Evolutionary conservation across 2,113 vertebrate genomes (phyloP).

Genomic region (Miniopterus natalensis): DNA sequence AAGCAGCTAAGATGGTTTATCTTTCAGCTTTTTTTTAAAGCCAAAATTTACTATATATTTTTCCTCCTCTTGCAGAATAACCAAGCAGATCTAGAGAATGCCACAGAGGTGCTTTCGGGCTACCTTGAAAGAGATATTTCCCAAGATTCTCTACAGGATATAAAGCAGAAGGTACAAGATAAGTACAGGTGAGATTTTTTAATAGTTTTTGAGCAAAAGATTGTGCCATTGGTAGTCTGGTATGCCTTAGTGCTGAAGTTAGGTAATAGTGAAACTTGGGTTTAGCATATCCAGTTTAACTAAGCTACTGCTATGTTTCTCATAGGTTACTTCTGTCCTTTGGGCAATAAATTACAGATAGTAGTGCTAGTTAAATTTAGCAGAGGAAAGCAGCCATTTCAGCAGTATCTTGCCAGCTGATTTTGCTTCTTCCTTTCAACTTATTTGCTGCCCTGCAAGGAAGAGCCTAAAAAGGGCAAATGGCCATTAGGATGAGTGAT

Average conservation of each 20-base stretch:
- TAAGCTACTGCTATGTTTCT: constrained; percentile 7
- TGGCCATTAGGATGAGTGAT: background rate
- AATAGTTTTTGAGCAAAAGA: background rate
- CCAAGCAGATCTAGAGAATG: constrained; percentile 99
- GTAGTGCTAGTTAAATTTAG: background rate
- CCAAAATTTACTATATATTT: background rate
- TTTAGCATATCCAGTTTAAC: background rate
- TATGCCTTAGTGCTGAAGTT: background rate
- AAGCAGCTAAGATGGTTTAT: background rate
- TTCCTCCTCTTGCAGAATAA: constrained; percentile 93
- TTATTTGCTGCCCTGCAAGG: constrained; percentile 4
- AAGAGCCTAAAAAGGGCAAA: background rate
- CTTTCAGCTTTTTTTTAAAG: constrained; percentile 34
- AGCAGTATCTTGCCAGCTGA: background rate
- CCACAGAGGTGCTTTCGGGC: constrained; percentile 99
- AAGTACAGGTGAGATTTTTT: constrained; percentile 95
- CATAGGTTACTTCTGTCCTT: background rate
- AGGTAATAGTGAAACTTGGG: background rate
- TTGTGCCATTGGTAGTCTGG: background rate
- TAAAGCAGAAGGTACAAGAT: constrained; percentile 99
- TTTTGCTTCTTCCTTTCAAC: background rate
- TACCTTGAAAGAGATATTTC: constrained; percentile 99
- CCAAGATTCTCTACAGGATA: constrained; percentile 99
- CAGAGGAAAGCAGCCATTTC: background rate
- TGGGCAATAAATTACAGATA: background rate